A percentile compares a stretch with the other conserved stretches of the same genome.
Conservation (phyloP, 2,113 vertebrate species). For the Aphyosemion australe region DNA sequence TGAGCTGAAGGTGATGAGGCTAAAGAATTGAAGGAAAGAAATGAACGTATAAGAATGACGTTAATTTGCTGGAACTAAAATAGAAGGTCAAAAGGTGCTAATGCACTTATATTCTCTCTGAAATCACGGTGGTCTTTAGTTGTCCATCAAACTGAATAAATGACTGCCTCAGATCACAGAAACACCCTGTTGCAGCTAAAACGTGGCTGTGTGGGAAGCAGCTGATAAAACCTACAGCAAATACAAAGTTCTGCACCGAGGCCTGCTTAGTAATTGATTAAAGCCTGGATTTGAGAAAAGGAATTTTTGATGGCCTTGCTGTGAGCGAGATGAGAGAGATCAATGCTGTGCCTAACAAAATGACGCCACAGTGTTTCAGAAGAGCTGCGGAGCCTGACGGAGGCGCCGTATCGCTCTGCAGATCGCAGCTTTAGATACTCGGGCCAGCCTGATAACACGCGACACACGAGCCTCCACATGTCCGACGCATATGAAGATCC, state of each 20-base stretch:
- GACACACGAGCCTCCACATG: constrained; percentile 44
- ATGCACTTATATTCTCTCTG: neutral
- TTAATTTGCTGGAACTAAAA: neutral
- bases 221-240: constrained; percentile 23
- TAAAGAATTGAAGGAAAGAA: neutral
- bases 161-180: neutral
- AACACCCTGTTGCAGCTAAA: constrained; percentile 4
- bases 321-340: constrained; percentile 42
- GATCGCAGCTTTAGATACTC: constrained; percentile 25
- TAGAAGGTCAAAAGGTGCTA: neutral
- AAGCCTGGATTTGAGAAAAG: constrained; percentile 37
- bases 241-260: constrained; percentile 15
- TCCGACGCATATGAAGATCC: constrained; percentile 17
- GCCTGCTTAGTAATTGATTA: constrained; percentile 48
- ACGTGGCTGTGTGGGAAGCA: constrained; percentile 14
- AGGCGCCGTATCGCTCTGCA: constrained; percentile 16
- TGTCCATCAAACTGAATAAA: constrained; percentile 10
- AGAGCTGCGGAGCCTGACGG: constrained; percentile 36
- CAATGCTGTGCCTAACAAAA: constrained; percentile 46
- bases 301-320: constrained; percentile 42
- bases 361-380: constrained; percentile 32
- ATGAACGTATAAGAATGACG: too few relatives aligned
- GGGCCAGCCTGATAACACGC: constrained; percentile 49
- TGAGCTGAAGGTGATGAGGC: neutral
- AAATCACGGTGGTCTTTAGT: neutral